Conservation (phyloP, 2,888 invertebrate species). For the Euproctis similis region DNA sequence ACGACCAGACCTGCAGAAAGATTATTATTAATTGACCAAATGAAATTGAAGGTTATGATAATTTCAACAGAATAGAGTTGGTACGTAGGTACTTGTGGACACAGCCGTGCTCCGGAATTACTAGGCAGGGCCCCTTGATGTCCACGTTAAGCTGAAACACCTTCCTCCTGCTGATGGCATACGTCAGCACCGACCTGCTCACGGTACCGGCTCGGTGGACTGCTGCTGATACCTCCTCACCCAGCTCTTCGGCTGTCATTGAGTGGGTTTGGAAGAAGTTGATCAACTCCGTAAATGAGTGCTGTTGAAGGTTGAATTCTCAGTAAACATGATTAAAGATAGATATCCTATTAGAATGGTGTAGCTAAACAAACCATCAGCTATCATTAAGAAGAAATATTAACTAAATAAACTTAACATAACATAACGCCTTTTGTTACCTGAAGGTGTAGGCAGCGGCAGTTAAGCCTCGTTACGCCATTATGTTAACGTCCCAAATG, state of each 20-base stretch:
- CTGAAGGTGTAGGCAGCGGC: too few relatives aligned
- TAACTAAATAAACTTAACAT: too few relatives aligned
- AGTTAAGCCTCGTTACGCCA: too few relatives aligned
- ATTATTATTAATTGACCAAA: neutral
- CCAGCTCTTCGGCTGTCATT: slow-evolving; percentile 57
- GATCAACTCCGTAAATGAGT: slow-evolving; percentile 81
- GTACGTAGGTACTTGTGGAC: slow-evolving; percentile 77
- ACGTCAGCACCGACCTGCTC: slow-evolving; percentile 63
- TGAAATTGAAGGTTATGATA: too few relatives aligned
- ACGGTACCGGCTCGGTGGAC: slow-evolving; percentile 46
- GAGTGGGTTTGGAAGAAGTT: slow-evolving; percentile 80
- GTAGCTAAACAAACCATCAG: too few relatives aligned
- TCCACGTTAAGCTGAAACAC: slow-evolving; percentile 83
- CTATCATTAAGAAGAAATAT: too few relatives aligned
- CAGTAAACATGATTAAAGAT: too few relatives aligned
- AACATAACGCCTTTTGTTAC: too few relatives aligned
- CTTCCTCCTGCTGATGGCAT: slow-evolving; percentile 69
- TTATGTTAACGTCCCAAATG: too few relatives aligned
- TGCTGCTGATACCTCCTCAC: slow-evolving; percentile 34
- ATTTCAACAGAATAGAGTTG: too few relatives aligned
- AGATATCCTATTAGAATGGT: too few relatives aligned
- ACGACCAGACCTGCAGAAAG: slow-evolving; percentile 76
- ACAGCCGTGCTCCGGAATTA: slow-evolving; percentile 85
- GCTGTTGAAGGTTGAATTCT: too few relatives aligned
- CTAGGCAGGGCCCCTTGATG: slow-evolving; percentile 83